Base-by-base conservation (phyloP, 2,113 vertebrate species). In the Axis porcinus region DNA sequence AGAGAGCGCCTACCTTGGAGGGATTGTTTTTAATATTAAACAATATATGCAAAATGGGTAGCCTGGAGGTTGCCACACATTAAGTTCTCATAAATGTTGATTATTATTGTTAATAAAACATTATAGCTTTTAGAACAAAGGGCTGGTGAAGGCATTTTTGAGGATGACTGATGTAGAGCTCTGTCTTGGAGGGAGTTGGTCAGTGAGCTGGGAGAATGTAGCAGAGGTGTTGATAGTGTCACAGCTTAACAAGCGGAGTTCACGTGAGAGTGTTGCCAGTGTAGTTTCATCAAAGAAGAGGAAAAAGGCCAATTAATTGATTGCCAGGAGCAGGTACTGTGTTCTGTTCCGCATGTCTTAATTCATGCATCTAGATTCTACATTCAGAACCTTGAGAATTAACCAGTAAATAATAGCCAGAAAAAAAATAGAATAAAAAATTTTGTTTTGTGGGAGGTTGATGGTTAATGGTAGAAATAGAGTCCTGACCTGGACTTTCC, bases 11-110 rank as follows among this genome's bases (percentile, higher is more conserved):
- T 43, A 57, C 43, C 12, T 74, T n/a, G 16, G 1, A 62, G 33
- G 76, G 15, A 55, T 43, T 57, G 6, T 84, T 96, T 88, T 85
- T 28, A 81, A 60, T 89, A 91, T 91, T 95, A 94, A 95, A 55
- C 9, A 84, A 87, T 21, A 83, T 28, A 62, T 89, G 23, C 62
- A 86, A 83, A 86, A 83, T 12, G 23, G 16, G 54, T 30, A 94
- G 11, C 40, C 27, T 25, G 70, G 47, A 96, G 57, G 3, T 82
- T 70, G 25, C 16, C 3, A n/a, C 3, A 45, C 12, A 74, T 36
- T 89, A 16, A 14, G 5, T 86, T 93, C 27, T 95, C 25, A 76
- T 74, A 82, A 79, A 19, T 78, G 2, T 67, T 45, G 54, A 7
- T 83, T 70, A 82, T 82, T 83, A n/a, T 88, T 82, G 82, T 83